These are phyloP conservation scores for Oeneis ivallda DNA, from an alignment of 2,888 invertebrate species.

Conservation along the genomic window DNA sequence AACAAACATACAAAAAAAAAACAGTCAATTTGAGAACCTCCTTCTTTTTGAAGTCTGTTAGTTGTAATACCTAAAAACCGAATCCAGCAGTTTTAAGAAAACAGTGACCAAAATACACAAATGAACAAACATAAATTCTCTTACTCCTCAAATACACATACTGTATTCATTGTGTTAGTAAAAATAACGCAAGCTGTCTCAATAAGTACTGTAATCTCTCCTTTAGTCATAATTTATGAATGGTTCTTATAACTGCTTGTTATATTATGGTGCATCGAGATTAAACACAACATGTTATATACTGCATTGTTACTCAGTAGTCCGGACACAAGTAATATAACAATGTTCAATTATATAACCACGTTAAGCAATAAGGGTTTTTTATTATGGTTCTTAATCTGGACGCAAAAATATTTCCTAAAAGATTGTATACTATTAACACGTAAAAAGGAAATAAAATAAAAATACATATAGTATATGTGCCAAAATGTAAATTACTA, in stretches of 20 bases:
- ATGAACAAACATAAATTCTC: no score
- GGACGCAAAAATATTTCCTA: conserved; percentile 46
- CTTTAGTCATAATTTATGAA: not conserved
- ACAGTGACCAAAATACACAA: no score
- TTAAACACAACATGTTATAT: not conserved
- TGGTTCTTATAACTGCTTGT: not conserved
- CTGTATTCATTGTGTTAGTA: no score
- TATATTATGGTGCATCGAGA: not conserved
- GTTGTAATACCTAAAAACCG: no score
- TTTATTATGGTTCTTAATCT: not conserved
- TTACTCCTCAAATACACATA: no score
- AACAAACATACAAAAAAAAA: no score
- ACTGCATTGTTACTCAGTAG: not conserved
- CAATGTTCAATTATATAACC: not conserved
- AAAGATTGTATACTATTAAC: conserved; percentile 3
- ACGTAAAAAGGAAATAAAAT: conserved; percentile 7
- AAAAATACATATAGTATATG: conserved; percentile 41
- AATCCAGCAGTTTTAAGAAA: no score
- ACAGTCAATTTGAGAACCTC: no score
- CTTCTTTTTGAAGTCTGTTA: no score
- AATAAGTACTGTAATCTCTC: not conserved
- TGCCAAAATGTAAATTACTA: conserved; percentile 65
- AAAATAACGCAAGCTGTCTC: not conserved
- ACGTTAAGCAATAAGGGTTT: no score
- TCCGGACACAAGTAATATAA: not conserved